Conservation (phyloP, 2,797 vertebrate species). For the Mionectes olivaceus region DNA sequence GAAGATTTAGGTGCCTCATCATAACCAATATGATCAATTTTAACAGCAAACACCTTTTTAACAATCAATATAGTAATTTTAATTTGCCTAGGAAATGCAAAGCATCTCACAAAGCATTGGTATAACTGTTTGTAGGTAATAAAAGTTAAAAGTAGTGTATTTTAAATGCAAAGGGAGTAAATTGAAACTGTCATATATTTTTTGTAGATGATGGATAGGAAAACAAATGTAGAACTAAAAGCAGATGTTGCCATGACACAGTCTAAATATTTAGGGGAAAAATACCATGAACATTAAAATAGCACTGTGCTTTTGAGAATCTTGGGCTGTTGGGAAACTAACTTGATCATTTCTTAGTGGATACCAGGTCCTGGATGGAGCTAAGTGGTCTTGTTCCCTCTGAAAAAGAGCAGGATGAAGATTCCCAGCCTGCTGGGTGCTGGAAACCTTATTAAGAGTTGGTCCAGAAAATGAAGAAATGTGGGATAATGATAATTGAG, state of each 20-base stretch:
- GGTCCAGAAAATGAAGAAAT: constrained; percentile 59
- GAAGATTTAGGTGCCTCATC: neutral
- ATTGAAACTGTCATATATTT: neutral
- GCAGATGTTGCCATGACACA: constrained; percentile 47
- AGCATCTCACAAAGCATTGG: neutral
- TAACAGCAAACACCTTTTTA: neutral
- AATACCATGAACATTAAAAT: constrained; percentile 58
- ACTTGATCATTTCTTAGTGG: constrained; percentile 23
- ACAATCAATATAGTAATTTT: neutral
- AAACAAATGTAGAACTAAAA: constrained; percentile 55
- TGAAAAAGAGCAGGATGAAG: neutral
- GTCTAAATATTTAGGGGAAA: constrained; percentile 52
- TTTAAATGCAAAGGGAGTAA: constrained; percentile 32
- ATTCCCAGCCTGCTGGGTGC: neutral
- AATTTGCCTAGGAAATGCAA: neutral
- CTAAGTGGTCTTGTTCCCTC: neutral
- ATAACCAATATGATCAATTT: neutral
- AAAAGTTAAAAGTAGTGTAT: constrained; percentile 27
- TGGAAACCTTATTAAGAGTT: constrained; percentile 36
- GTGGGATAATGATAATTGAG: constrained; percentile 41
- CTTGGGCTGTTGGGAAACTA: constrained; percentile 30
- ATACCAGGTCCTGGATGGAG: neutral
- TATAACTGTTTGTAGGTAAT: neutral
- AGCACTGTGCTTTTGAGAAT: constrained; percentile 59
- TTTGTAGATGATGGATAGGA: neutral